Evolutionary conservation across 2,888 invertebrate species (phyloP).

Genomic region (Scaptomyza parva): DNA sequence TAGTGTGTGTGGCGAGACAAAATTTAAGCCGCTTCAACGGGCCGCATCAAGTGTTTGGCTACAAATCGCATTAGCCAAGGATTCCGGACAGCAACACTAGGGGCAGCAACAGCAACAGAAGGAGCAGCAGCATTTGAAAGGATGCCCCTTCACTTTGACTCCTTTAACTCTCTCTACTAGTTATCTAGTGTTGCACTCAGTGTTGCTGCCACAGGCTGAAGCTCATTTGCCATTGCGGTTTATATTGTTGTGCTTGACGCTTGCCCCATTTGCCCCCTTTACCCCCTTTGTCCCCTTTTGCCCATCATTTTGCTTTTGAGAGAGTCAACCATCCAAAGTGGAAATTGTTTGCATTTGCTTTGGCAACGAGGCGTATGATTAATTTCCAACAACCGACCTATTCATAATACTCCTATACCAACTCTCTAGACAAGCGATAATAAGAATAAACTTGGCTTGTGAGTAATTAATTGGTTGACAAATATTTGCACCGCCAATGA

Average conservation of each 20-base stretch:
- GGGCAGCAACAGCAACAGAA: slow-evolving; percentile 20
- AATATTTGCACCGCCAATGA: slow-evolving; percentile 68
- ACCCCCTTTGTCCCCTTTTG: too few relatives aligned
- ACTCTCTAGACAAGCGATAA: slow-evolving; percentile 34
- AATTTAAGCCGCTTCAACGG: slow-evolving; percentile 53
- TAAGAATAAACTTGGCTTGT: slow-evolving; percentile 49
- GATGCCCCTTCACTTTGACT: slow-evolving; percentile 13
- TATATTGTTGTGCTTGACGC: slow-evolving; percentile 2
- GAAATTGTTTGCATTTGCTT: slow-evolving; percentile 43
- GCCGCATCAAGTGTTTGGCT: slow-evolving; percentile 54
- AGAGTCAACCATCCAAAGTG: slow-evolving; percentile 1
- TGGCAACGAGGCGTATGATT: slow-evolving; percentile 66
- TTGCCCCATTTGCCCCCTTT: not conserved
- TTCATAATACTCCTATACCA: slow-evolving; percentile 26
- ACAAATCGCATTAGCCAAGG: slow-evolving; percentile 64
- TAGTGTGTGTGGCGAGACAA: slow-evolving; percentile 38
- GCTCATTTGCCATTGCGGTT: slow-evolving; percentile 46
- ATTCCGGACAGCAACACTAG: slow-evolving; percentile 23
- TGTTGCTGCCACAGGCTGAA: slow-evolving; percentile 27
- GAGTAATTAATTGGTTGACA: slow-evolving; percentile 73
- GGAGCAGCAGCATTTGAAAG: too few relatives aligned
- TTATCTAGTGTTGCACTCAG: slow-evolving; percentile 46
- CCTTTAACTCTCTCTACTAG: not conserved
- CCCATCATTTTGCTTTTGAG: too few relatives aligned
- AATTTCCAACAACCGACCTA: slow-evolving; percentile 44